Conservation (phyloP, 2,888 invertebrate species). For the Cordilura impudica region DNA sequence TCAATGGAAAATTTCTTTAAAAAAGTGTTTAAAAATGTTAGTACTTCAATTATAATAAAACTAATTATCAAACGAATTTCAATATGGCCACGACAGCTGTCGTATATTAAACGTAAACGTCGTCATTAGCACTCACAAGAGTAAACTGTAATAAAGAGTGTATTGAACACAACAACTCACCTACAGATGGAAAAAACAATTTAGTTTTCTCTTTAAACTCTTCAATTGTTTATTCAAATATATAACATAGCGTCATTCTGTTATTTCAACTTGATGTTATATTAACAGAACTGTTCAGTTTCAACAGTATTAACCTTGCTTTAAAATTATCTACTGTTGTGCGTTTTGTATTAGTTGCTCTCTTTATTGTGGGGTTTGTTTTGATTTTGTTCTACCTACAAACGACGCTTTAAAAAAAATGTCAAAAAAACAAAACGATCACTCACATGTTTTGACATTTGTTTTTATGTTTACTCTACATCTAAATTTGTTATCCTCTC, state of each 20-base stretch:
- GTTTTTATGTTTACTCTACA: neutral
- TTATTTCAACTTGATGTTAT: conserved; percentile 1
- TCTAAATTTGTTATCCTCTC: neutral
- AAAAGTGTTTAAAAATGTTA: conserved; percentile 58
- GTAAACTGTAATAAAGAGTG: conserved; percentile 19
- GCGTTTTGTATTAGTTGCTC: conserved; percentile 14
- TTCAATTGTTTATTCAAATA: conserved; percentile 6
- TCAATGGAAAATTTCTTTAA: conserved; percentile 35
- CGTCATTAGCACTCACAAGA: conserved; percentile 17
- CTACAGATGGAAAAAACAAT: neutral
- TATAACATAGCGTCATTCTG: conserved; percentile 48
- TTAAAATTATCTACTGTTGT: neutral
- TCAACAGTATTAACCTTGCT: neutral
- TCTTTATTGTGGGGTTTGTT: conserved; percentile 47
- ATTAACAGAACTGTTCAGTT: conserved; percentile 9
- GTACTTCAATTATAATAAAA: conserved; percentile 38
- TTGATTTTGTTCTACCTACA: conserved; percentile 30
- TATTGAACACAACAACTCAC: neutral
- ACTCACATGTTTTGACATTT: conserved; percentile 50
- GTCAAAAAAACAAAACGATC: conserved; percentile 52
- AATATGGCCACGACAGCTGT: conserved; percentile 65
- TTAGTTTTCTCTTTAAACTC: conserved; percentile 1
- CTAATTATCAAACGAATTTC: conserved; percentile 62
- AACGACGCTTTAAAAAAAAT: conserved; percentile 51
- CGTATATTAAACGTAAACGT: conserved; percentile 49